A percentile compares a stretch with the other conserved stretches of the same genome.
phyloP scores from a whole-genome alignment of 2,888 invertebrate species.

The Nezara viridula region DNA sequence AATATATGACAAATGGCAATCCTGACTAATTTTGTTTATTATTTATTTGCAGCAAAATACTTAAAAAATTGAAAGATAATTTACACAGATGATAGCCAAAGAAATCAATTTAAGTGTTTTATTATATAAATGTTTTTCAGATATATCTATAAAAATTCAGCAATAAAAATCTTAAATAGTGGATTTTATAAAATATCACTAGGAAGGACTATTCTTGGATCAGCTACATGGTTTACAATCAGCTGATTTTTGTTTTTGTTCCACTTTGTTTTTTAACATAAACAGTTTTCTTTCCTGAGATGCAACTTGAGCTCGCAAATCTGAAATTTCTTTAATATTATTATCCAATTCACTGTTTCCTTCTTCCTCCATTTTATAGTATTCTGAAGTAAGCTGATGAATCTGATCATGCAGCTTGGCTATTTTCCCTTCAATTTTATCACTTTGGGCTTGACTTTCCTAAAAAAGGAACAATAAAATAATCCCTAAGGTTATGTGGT shows the following conservation, averaged over 20 bases:
- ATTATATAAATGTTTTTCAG: not conserved
- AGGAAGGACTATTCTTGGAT: not conserved
- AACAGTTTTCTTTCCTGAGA: conserved; percentile 21
- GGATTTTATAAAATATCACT: not conserved
- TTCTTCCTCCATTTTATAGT: conserved; percentile 29
- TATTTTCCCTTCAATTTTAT: conserved; percentile 42
- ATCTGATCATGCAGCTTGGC: conserved; percentile 40
- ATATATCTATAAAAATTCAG: not conserved
- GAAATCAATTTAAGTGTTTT: not conserved
- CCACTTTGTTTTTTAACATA: conserved; percentile 21
- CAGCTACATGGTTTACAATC: not conserved
- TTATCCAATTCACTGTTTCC: conserved; percentile 8
- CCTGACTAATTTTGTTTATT: not conserved
- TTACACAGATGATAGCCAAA: not conserved
- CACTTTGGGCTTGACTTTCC: conserved; percentile 16
- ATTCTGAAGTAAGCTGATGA: conserved; percentile 38
- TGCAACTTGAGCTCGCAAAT: conserved; percentile 18
- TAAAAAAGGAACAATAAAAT: not conserved
- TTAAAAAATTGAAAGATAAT: too few species aligned
- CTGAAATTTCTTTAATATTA: not conserved
- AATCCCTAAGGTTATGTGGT: not conserved
- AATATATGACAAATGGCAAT: too few species aligned
- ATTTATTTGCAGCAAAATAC: too few species aligned
- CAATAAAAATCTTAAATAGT: not conserved
- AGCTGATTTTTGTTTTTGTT: not conserved